These are phyloP conservation scores for Syrista parreyssii DNA, from an alignment of 2,888 invertebrate species.

Conservation along the genomic window DNA sequence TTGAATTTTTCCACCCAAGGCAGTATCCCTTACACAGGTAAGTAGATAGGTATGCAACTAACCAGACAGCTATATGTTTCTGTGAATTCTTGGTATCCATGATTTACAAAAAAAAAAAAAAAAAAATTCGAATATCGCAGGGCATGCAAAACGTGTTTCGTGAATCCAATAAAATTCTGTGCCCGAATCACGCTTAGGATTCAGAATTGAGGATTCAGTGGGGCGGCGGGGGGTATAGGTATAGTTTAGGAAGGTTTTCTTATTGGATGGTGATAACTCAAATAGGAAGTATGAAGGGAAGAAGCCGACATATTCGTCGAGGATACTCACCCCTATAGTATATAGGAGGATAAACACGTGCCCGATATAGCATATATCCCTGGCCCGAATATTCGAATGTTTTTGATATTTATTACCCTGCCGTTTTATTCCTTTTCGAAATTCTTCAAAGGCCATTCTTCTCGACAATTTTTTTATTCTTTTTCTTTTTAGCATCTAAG, in stretches of 20 bases:
- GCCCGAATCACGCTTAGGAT: background rate
- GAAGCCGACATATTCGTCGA: background rate
- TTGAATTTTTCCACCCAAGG: background rate
- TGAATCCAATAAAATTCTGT: slow-evolving; percentile 6
- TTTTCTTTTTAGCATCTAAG: background rate
- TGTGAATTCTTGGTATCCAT: background rate
- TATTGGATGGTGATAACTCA: slow-evolving; percentile 11
- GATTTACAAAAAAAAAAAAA: background rate
- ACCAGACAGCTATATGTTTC: background rate
- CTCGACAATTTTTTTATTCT: background rate
- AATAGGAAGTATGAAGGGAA: background rate
- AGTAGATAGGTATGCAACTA: background rate
- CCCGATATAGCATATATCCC: background rate
- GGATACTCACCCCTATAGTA: background rate
- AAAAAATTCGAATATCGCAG: slow-evolving; percentile 5
- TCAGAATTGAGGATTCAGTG: background rate
- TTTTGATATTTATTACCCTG: slow-evolving; percentile 5
- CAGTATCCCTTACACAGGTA: background rate
- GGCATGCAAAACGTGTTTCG: background rate
- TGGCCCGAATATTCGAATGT: slow-evolving; percentile 6
- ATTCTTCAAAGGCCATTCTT: background rate
- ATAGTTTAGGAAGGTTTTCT: slow-evolving; percentile 2
- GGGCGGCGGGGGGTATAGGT: background rate
- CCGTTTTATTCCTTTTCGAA: background rate
- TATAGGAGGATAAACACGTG: slow-evolving; percentile 1